phyloP scores from a whole-genome alignment of 2,113 vertebrate species.

The Coptodon bakossiorum region DNA sequence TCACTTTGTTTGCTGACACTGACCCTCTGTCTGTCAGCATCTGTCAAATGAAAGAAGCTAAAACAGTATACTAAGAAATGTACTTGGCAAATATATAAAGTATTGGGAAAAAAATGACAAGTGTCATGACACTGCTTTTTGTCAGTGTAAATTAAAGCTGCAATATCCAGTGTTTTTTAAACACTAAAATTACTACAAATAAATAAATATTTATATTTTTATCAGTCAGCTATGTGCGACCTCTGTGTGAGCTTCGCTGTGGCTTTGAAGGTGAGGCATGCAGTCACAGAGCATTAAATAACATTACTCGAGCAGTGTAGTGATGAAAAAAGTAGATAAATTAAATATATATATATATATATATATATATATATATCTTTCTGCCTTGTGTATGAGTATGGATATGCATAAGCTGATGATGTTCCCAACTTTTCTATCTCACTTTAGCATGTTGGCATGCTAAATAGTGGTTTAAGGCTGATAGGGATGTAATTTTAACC shows the following conservation, averaged over 20 bases:
- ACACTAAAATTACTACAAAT: background rate
- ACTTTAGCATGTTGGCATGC: background rate
- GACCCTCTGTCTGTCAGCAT: slow-evolving; percentile 21
- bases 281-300: background rate
- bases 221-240: background rate
- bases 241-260: background rate
- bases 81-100: background rate
- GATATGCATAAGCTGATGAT: background rate
- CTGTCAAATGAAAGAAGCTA: background rate
- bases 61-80: background rate
- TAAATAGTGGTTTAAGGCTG: background rate
- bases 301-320: background rate
- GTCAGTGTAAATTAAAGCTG: background rate
- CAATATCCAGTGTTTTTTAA: background rate
- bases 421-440: background rate
- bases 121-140: background rate
- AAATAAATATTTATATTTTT: background rate
- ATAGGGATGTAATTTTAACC: background rate
- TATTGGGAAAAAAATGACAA: background rate
- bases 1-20: slow-evolving; percentile 29
- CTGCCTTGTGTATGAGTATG: rapidly evolving
- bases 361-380: rapidly evolving
- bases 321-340: background rate
- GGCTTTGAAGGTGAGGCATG: background rate
- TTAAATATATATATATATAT: background rate